Conservation (phyloP, 2,113 vertebrate species). For the Forbesichthys agassizii region DNA sequence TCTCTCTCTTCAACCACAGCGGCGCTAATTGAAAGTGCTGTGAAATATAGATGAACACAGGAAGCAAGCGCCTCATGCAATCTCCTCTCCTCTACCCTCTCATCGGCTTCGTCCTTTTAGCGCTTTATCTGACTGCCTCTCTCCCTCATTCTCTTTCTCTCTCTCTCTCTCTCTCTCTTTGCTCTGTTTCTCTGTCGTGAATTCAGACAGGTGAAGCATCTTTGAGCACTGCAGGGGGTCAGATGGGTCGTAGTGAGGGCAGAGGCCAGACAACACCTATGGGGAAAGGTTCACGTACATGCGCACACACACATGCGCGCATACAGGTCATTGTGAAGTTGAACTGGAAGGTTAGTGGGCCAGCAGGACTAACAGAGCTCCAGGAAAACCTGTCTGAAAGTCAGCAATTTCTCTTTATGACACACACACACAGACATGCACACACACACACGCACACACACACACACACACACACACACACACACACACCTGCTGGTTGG, state of each 20-base stretch:
- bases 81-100: conserved; percentile 33
- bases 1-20: conserved; percentile 27
- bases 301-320: conserved; percentile 13
- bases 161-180: neutral
- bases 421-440: conserved; percentile 7
- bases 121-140: neutral
- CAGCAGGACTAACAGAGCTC: conserved; percentile 49
- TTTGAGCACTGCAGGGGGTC: neutral
- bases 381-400: conserved; percentile 48
- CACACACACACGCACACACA: conserved; percentile 1
- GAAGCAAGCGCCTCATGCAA: conserved; percentile 43
- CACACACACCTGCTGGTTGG: conserved; percentile 17
- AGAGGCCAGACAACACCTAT: neutral
- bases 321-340: conserved; percentile 1
- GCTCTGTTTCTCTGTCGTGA: neutral
- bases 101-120: neutral
- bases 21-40: conserved; percentile 67
- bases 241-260: neutral
- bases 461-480: conserved; percentile 10
- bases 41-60: conserved; percentile 69
- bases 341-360: conserved; percentile 49
- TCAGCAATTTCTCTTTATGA: conserved; percentile 53
- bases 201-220: too few relatives aligned
- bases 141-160: neutral
- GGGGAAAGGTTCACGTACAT: neutral